Conservation (phyloP, 2,797 vertebrate species). For the Malacoraja senta region DNA sequence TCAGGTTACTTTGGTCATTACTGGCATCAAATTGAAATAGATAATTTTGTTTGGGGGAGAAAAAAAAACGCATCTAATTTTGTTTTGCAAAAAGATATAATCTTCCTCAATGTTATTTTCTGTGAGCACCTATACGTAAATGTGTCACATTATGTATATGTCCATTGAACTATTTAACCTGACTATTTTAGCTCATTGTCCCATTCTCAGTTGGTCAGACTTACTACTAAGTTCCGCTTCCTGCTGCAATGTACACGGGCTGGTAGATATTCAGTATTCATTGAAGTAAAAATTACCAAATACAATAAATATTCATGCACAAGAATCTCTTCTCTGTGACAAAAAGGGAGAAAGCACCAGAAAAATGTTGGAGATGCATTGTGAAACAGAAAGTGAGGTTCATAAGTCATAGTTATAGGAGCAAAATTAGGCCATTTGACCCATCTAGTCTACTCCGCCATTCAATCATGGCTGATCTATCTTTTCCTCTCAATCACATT, state of each 20-base stretch:
- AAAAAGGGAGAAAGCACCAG: neutral
- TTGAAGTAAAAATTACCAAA: neutral
- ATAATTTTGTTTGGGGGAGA: neutral
- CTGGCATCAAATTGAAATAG: neutral
- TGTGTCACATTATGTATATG: neutral
- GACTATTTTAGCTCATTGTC: neutral
- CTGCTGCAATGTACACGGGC: too few relatives aligned
- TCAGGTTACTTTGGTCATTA: neutral
- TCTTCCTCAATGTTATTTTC: neutral
- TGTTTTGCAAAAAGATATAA: neutral
- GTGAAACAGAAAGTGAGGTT: too few relatives aligned
- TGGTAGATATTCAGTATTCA: neutral
- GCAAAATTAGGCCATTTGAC: too few relatives aligned
- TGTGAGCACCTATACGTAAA: neutral
- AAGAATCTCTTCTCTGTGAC: neutral
- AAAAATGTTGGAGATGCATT: neutral
- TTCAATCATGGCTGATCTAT: too few relatives aligned
- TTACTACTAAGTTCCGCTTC: neutral
- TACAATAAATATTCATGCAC: neutral
- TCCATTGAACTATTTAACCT: slow-evolving; percentile 4
- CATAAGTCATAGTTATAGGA: too few relatives aligned
- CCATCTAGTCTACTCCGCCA: too few relatives aligned
- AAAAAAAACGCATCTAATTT: neutral
- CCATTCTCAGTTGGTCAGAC: neutral
- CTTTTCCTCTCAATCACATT: too few relatives aligned